Conservation (phyloP, 1,140 invertebrate genomes). For the Adelges cooleyi region DNA sequence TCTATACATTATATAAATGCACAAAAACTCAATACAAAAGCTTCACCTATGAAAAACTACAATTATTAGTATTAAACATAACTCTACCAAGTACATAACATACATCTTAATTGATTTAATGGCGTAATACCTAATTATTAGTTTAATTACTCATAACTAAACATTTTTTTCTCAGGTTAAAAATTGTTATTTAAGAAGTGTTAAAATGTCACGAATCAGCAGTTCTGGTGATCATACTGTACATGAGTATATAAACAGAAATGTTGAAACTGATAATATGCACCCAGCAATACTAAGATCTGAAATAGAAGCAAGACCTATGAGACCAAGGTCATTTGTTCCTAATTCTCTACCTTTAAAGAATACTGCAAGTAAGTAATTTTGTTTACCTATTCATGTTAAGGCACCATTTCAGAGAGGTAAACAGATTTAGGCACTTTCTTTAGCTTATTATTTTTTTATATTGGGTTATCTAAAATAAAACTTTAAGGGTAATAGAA, state of each 20-base stretch:
- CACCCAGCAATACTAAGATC: constrained; percentile 22
- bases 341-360: constrained; percentile 1
- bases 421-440: too few relatives aligned
- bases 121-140: too few relatives aligned
- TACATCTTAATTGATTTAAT: too few relatives aligned
- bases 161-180: too few relatives aligned
- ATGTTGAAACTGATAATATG: constrained; percentile 20
- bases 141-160: too few relatives aligned
- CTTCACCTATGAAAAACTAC: too few relatives aligned
- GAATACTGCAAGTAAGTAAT: neutral
- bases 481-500: neutral
- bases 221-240: neutral
- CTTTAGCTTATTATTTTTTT: neutral
- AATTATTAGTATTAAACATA: too few relatives aligned
- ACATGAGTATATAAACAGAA: constrained; percentile 19
- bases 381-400: neutral
- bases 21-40: too few relatives aligned
- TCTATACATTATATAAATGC: too few relatives aligned
- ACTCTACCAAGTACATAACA: too few relatives aligned
- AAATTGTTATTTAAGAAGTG: too few relatives aligned
- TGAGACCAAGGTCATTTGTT: constrained; percentile 15
- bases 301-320: neutral
- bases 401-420: too few relatives aligned
- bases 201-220: constrained; percentile 1
- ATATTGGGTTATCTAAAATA: neutral